Percentiles rank a stretch among this genome's conserved stretches.
phyloP scores from a whole-genome alignment of 2,797 vertebrate genomes.

The Astyanax mexicanus region DNA sequence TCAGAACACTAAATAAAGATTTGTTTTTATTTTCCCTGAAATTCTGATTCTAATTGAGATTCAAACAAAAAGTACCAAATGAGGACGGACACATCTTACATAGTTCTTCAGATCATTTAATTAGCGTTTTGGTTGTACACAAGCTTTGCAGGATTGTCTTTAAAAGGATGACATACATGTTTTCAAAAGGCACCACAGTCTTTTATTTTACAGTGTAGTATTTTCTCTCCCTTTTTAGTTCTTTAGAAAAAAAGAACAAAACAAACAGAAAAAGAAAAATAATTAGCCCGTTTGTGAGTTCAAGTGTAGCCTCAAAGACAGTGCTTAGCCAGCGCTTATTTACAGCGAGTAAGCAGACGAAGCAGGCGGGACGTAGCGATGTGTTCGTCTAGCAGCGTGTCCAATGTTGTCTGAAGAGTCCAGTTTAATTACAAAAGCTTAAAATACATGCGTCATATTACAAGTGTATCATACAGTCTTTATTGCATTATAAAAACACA shows the following conservation, averaged over 20 bases:
- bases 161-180: constrained; percentile 86
- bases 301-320: constrained; percentile 87
- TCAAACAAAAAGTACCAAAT: neutral
- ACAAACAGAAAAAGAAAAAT: constrained; percentile 43
- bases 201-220: constrained; percentile 75
- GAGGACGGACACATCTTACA: neutral
- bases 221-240: constrained; percentile 31
- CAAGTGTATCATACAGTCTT: constrained; percentile 84
- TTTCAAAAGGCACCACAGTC: constrained; percentile 88
- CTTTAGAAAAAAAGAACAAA: neutral
- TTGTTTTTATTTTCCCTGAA: no score
- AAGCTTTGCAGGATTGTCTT: constrained; percentile 85
- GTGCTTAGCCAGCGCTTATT: constrained; percentile 81
- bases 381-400: constrained; percentile 51
- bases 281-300: constrained; percentile 81
- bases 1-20: no score
- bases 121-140: constrained; percentile 86
- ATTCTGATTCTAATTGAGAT: no score
- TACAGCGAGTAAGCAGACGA: constrained; percentile 77
- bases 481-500: constrained; percentile 85
- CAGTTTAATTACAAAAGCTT: constrained; percentile 54
- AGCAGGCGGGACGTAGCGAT: constrained; percentile 68
- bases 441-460: constrained; percentile 72
- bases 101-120: constrained; percentile 74
- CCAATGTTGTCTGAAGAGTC: constrained; percentile 46